These are phyloP conservation scores for Myotis yumanensis DNA, from an alignment of 2,113 vertebrate species.

Conservation along the genomic window DNA sequence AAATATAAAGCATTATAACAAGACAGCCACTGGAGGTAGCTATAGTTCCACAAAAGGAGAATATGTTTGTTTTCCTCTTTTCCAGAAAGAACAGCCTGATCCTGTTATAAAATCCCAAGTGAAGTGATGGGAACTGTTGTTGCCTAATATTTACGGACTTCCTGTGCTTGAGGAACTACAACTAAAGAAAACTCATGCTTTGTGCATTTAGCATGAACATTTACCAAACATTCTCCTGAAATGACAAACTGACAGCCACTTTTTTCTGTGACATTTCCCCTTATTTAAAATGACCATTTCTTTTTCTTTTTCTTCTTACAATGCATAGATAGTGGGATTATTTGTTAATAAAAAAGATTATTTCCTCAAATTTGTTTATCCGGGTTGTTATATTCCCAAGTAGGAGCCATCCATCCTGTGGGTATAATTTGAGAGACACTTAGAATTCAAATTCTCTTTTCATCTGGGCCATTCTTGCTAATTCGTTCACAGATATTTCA, in stretches of 20 bases:
- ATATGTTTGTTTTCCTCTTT: neutral
- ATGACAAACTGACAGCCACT: neutral
- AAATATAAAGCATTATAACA: neutral
- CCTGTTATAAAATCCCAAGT: neutral
- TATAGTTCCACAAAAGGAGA: conserved; percentile 59
- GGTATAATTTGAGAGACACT: neutral
- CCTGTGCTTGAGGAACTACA: neutral
- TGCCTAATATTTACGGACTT: neutral
- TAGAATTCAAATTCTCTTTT: neutral
- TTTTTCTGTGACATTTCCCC: neutral
- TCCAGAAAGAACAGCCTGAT: neutral
- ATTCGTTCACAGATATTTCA: neutral
- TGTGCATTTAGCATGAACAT: neutral
- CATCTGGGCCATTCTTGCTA: neutral
- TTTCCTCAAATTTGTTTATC: neutral
- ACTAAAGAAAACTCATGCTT: neutral
- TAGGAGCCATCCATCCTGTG: neutral
- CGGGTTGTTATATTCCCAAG: neutral
- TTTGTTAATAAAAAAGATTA: neutral
- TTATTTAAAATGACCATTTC: neutral
- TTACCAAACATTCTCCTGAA: neutral
- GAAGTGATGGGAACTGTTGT: neutral
- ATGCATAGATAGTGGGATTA: neutral
- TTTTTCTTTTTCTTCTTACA: neutral
- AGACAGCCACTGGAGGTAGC: conserved; percentile 78